Percentiles rank a stretch among this genome's conserved stretches.
Evolutionary conservation across 2,113 vertebrate species (phyloP).

Genomic region (Murina feae): DNA sequence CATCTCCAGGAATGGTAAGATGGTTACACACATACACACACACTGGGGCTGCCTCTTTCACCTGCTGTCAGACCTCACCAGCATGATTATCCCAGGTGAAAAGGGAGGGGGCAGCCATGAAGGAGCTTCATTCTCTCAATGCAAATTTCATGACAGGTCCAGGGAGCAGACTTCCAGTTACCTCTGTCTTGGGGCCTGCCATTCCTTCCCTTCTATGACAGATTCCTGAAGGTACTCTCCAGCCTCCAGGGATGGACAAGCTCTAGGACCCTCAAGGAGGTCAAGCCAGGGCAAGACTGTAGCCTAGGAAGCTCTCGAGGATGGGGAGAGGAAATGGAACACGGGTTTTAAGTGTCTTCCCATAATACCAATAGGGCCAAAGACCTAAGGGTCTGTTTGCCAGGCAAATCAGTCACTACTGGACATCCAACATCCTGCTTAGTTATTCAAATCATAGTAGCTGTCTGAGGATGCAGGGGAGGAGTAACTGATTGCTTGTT

Average conservation of each 20-base stretch:
- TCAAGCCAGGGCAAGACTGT: neutral
- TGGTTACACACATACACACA: neutral
- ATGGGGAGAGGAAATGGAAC: neutral
- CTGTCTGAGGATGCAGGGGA: neutral
- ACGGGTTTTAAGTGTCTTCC: neutral
- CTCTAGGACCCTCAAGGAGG: neutral
- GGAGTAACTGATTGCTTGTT: slow-evolving; percentile 22
- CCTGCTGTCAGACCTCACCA: neutral
- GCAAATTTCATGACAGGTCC: slow-evolving; percentile 65
- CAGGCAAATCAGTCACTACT: slow-evolving; percentile 68
- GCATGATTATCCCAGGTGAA: neutral
- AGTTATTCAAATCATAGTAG: slow-evolving; percentile 76
- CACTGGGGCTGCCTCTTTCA: neutral
- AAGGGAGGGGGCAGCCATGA: neutral
- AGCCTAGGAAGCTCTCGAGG: neutral
- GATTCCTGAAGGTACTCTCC: neutral
- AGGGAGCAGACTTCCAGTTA: slow-evolving; percentile 12
- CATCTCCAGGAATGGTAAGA: neutral
- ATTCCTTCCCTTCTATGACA: neutral
- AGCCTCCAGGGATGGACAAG: neutral
- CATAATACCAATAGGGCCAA: neutral
- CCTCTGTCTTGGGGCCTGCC: neutral
- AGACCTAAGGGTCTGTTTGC: slow-evolving; percentile 59
- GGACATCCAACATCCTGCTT: slow-evolving; percentile 35
- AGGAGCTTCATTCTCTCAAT: slow-evolving; percentile 48